Evolutionary conservation across 2,888 invertebrate genomes (phyloP), one percentile per base, ranked within the genome.

Genomic region (Nudaria mundana): DNA sequence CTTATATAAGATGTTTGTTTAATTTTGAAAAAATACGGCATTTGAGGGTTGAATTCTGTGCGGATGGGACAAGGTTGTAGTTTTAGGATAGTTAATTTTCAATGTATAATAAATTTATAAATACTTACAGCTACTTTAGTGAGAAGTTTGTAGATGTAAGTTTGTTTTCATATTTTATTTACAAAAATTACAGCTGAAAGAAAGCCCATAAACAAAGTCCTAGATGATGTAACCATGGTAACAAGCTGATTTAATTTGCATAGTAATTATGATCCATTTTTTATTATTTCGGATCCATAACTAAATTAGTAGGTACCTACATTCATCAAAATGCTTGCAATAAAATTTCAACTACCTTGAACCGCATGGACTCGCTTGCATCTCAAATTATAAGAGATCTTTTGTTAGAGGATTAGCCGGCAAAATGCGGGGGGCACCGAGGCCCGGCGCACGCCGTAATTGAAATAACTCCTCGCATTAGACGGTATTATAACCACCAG

Each of bases 351-450:
- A 74, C 74, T 76, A 73, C 66, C 66, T 55, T 50, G 55, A 53
- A 60, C 55, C 61, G 54, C 56, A 56, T 45, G 48, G 59, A 50
- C 56, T 28, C 58, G 63, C 53, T 51, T 40, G 52, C 63, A 51
- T 54, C 57, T 57, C 57, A 61, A 66, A 73, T 66, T 66, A 66
- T 71, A 65, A 60, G 66, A 70, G 69, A 44, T 56, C 75, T 56
- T 72, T 77, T 76, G 76, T 76, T 65, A 42, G 55, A 44, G 79
- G 80, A 79, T 79, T 76, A 80, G 71, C 75, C 61, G 65, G 50
- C 69, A 44, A 62, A 59, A 61, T 54, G 67, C 56, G 65, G 61
- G 61, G 65, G 65, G 64, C 68, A 57, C 53, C 45, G 48, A 47
- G 52, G 40, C 51, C 44, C 52, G 38, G 42, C 54, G 42, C 45